Evolutionary conservation across 1,140 invertebrate species (phyloP).

Genomic region (Papilio glaucus): DNA sequence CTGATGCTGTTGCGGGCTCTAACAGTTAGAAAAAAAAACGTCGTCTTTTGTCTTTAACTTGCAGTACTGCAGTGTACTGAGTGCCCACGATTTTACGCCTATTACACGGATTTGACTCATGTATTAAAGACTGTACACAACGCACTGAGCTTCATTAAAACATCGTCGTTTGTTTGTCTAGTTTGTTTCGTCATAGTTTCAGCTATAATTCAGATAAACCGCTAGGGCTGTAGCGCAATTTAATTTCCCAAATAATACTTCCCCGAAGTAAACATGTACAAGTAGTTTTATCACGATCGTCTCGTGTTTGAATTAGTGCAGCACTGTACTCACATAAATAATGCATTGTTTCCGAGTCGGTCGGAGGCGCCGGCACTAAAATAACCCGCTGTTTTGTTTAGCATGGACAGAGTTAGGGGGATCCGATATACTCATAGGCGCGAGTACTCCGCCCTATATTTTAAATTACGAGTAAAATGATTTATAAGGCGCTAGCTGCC

Average conservation of each 20-base stretch:
- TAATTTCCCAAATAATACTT: background rate
- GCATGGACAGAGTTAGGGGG: constrained; percentile 18
- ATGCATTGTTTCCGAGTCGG: constrained; percentile 15
- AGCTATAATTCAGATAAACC: no score
- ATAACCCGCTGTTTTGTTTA: constrained; percentile 12
- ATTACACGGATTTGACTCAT: no score
- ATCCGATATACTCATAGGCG: background rate
- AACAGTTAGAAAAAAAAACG: no score
- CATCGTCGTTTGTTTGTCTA: no score
- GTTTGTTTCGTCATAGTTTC: no score
- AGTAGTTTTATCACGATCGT: background rate
- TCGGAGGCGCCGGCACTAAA: constrained; percentile 7
- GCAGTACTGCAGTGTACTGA: no score
- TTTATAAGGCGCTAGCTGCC: background rate
- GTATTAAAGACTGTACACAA: no score
- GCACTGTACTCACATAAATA: constrained; percentile 10
- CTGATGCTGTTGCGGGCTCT: no score
- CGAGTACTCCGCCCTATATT: constrained; percentile 9
- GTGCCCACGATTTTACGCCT: no score
- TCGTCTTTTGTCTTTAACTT: no score
- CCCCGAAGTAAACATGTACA: background rate
- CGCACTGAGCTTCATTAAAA: no score
- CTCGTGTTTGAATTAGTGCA: constrained; percentile 10
- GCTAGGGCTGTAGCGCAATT: background rate
- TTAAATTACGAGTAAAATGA: constrained; percentile 14